A percentile compares a stretch with the other conserved stretches of the same genome.
Evolutionary conservation across 1,140 invertebrate species (phyloP).

Genomic region (Penaeus japonicus): DNA sequence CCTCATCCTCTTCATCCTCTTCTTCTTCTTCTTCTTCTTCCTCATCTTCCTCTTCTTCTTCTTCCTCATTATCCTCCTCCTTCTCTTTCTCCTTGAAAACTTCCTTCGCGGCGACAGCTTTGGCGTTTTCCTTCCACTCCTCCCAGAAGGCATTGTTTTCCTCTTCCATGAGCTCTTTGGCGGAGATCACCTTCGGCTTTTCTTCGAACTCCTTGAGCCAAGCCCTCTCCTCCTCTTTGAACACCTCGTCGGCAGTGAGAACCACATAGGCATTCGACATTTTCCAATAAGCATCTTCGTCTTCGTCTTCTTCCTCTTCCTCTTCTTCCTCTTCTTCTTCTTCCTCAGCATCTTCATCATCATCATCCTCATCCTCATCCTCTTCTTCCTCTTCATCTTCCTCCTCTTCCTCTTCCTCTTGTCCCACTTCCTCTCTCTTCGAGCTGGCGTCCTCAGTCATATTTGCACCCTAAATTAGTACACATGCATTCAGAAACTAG

Average conservation of each 20-base stretch:
- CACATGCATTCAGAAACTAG: slow-evolving; percentile 47
- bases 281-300: slow-evolving; percentile 43
- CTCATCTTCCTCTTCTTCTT: background rate
- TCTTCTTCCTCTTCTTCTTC: background rate
- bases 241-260: slow-evolving; percentile 33
- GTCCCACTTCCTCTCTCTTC: background rate
- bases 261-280: slow-evolving; percentile 44
- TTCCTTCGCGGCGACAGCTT: background rate
- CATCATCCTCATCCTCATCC: background rate
- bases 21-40: background rate
- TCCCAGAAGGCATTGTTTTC: slow-evolving; percentile 42
- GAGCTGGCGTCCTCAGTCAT: slow-evolving; percentile 23
- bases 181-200: slow-evolving; percentile 37
- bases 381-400: background rate
- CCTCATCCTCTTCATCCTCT: background rate
- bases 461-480: slow-evolving; percentile 46
- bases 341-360: background rate
- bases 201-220: slow-evolving; percentile 36
- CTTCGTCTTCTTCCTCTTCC: background rate
- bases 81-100: background rate
- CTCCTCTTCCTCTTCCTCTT: background rate
- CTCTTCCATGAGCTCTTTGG: slow-evolving; percentile 33
- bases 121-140: background rate
- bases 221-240: slow-evolving; percentile 22
- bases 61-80: background rate